Base-by-base conservation (phyloP, 2,888 invertebrate species). In the Chrysomela aeneicollis region DNA sequence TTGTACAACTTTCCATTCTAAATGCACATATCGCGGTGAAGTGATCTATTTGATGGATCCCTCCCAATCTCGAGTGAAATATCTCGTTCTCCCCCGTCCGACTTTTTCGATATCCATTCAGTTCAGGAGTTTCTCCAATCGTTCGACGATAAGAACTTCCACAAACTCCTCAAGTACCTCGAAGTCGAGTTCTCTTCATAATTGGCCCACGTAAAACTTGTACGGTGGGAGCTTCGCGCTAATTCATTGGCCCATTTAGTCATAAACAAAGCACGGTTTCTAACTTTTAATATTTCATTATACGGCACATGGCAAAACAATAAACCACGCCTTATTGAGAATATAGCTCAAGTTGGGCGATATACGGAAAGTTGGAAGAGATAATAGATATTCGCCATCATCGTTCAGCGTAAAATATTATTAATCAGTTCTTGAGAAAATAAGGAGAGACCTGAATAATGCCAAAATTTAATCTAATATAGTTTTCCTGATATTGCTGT, bases 301-400 rank as follows among this genome's bases (percentile, higher is more conserved):
- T 50, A 66, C 59, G 63, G 69, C 69, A 67, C 63, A 67, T 64
- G 69, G 67, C 64, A 58, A 69, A 65, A 67, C 65, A 71, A 69
- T 71, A 71, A 71, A 71, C 67, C 59, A 64, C 61, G 59, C 67
- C 71, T 64, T 68, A 65, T 69, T 66, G 66, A 64, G 58, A 64
- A 69, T 71, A 69, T 67, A 58, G 69, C 66, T 58, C 58, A 70
- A 68, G 68, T 70, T 70, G 53, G 66, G 62, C 69, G 69, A 66
- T 68, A 66, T 66, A 66, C 63, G 60, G 63, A 61, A 66, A 63
- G 58, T 66, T 66, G 19, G 55, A 32, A 61, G 58, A 42, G 65
- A 62, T 66, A 68, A 68, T 68, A 69, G 67, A 68, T 69, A 66
- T 67, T 64, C 64, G 51, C 61, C 63, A 61, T 57, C 57, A 26